Evolutionary conservation across 1,140 invertebrate species (phyloP), one percentile per base, ranked within the genome.

Genomic region (Euwallacea similis): DNA sequence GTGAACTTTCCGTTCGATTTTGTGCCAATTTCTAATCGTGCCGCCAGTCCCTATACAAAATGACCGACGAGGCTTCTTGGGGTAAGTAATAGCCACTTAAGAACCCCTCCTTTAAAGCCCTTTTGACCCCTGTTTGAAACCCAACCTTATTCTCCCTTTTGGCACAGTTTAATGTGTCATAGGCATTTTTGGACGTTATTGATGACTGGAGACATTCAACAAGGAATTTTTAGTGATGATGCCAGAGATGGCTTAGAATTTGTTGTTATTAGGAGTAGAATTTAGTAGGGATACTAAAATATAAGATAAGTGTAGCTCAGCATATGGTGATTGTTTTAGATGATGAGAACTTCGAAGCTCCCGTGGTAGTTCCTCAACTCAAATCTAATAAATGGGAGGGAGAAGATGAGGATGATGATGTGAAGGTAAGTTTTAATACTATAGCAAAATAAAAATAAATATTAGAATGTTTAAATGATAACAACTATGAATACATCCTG

Each of bases 341-440:
- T 73, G 79, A 80, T 64, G 80, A 82, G 16, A 77, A 80, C 75
- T 82, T 82, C 72, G 78, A 79, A 47, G 77, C 79, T 16, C 65
- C 66, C n/a, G 66, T 76, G 15, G 60, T 68, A 10, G 47, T 71
- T 62, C 58, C 64, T 55, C 56, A 55, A 33, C 43, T 71, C 6
- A 44, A 42, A 33, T 8, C 75, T n/a, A 91, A 93, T 82, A 93
- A 91, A 87, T 95, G 93, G 93, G 91, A 92, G 81, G 93, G 92
- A 64, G 93, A 95, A 81, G 93, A 95, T 80, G 92, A 93, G 76
- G 91, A 92, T 69, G 91, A 93, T 66, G 89, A 91, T 72, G 90
- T 94, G 72, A 94, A 94, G 88, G 93, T 94, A 76, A 33, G 21
- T 4, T 33, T 33, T 33, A 4, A 33, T 33, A 33, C 4, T 33